These are phyloP conservation scores for Melanostoma mellinum DNA, from an alignment of 2,888 invertebrate genomes.

Conservation along the genomic window DNA sequence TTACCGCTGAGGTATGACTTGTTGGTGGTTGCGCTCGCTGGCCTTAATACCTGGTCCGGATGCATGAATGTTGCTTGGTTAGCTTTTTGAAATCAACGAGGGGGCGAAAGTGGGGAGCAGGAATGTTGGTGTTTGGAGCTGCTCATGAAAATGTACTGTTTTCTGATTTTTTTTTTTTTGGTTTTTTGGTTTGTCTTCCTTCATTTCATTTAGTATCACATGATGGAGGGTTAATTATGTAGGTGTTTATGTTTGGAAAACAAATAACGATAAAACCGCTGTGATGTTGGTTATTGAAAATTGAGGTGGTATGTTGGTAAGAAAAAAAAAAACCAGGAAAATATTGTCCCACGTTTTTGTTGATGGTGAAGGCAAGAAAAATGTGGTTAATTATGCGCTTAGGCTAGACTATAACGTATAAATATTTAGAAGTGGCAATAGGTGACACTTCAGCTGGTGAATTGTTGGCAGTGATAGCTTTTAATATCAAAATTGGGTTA, in stretches of 20 bases:
- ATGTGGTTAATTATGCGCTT: too few relatives aligned
- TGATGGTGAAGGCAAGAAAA: too few relatives aligned
- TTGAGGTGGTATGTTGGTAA: constrained; percentile 20
- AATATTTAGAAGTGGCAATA: too few relatives aligned
- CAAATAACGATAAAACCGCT: constrained; percentile 47
- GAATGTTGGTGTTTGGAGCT: constrained; percentile 32
- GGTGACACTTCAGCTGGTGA: too few relatives aligned
- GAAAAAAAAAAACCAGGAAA: neutral
- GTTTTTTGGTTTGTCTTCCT: constrained; percentile 37
- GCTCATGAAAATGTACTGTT: constrained; percentile 59
- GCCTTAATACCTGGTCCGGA: constrained; percentile 38
- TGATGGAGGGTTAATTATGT: constrained; percentile 60
- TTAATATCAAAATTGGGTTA: too few relatives aligned
- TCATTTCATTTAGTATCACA: constrained; percentile 48
- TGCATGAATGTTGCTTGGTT: constrained; percentile 20
- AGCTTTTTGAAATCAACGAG: constrained; percentile 1
- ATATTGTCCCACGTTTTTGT: neutral
- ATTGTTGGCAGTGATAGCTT: too few relatives aligned
- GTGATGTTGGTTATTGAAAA: constrained; percentile 11
- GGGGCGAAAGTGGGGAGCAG: constrained; percentile 1
- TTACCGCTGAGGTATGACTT: constrained; percentile 67
- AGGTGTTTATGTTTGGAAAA: constrained; percentile 62
- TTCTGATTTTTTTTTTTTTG: constrained; percentile 33
- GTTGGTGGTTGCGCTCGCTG: constrained; percentile 39
- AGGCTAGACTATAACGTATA: too few relatives aligned